A percentile compares a stretch with the other conserved stretches of the same genome.
These are phyloP conservation scores for Andrena praecox DNA, from an alignment of 2,888 invertebrate species.

Conservation along the genomic window DNA sequence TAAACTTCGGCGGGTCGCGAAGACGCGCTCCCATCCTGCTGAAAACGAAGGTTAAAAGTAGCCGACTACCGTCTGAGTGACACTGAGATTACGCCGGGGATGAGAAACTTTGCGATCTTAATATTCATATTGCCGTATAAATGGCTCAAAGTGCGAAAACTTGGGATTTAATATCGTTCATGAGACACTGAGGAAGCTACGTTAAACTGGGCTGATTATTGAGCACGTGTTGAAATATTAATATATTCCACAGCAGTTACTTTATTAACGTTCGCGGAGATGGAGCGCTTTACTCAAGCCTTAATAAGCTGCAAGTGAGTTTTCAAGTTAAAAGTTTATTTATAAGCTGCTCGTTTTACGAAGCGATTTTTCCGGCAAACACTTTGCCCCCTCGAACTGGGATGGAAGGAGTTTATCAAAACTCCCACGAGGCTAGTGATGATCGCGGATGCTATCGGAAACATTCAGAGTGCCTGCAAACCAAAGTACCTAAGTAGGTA, in stretches of 20 bases:
- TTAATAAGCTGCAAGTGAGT: neutral
- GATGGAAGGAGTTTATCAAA: no score
- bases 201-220: constrained; percentile 6
- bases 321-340: no score
- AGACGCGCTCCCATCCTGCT: constrained; percentile 13
- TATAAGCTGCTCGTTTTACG: no score
- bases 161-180: constrained; percentile 15
- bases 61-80: constrained; percentile 31
- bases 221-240: neutral
- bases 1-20: constrained; percentile 41
- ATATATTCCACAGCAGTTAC: neutral
- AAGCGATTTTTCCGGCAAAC: no score
- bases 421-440: no score
- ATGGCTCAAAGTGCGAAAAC: neutral
- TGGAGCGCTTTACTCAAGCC: neutral
- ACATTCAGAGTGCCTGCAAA: no score
- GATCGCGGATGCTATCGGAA: no score
- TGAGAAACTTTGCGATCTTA: constrained; percentile 43
- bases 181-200: neutral
- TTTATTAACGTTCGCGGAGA: constrained; percentile 4
- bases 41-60: constrained; percentile 51
- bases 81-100: constrained; percentile 40
- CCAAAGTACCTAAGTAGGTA: no score
- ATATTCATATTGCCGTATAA: constrained; percentile 27
- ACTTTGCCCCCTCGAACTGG: no score